These are phyloP conservation scores for Dilophus febrilis DNA, from an alignment of 2,888 invertebrate genomes.

Conservation along the genomic window DNA sequence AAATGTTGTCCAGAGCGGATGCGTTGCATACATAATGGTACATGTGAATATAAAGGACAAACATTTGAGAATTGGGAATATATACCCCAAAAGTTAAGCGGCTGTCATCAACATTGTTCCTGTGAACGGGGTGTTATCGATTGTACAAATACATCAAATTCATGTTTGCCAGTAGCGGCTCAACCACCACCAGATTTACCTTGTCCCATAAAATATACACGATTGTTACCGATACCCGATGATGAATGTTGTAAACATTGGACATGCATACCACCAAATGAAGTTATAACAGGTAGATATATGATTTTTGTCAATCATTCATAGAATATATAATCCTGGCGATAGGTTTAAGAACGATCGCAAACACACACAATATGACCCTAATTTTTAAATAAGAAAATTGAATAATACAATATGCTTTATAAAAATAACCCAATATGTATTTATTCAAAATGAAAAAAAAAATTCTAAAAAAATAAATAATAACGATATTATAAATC, in stretches of 20 bases:
- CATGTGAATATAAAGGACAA: constrained; percentile 55
- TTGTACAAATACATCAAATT: constrained; percentile 50
- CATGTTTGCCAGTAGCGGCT: constrained; percentile 58
- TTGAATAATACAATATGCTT: too few species aligned
- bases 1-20: constrained; percentile 50
- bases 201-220: constrained; percentile 49
- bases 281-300: constrained; percentile 11
- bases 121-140: constrained; percentile 78
- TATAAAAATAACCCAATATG: too few species aligned
- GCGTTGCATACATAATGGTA: constrained; percentile 34
- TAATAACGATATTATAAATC: too few species aligned
- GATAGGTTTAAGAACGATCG: background rate
- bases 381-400: too few species aligned
- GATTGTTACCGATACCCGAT: constrained; percentile 44
- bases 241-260: constrained; percentile 78
- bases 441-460: constrained; percentile 2
- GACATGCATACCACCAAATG: constrained; percentile 37
- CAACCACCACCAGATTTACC: constrained; percentile 56
- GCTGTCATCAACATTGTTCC: constrained; percentile 68
- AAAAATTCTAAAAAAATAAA: too few species aligned
- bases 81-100: constrained; percentile 57
- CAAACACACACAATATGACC: background rate
- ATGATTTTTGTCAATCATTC: constrained; percentile 7
- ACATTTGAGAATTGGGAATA: constrained; percentile 56
- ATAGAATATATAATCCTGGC: too few species aligned